Evolutionary conservation across 2,797 vertebrate genomes (phyloP).

Genomic region (Lerista edwardsae): DNA sequence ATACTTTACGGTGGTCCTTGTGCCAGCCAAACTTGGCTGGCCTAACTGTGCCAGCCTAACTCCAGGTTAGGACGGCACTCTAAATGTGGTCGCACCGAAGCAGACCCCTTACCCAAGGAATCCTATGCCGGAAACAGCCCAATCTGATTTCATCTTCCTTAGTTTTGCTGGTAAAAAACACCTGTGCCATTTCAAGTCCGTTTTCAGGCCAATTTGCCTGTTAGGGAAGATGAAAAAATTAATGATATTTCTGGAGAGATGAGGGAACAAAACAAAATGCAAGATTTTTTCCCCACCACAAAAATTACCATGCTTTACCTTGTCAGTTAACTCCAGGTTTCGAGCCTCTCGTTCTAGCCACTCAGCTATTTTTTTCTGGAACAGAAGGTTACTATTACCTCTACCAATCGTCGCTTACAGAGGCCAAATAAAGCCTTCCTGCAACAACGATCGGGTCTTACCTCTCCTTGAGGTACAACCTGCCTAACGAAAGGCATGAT

Average conservation of each 20-base stretch:
- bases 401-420: background rate
- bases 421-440: background rate
- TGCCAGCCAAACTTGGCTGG: too few species aligned
- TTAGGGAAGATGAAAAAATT: constrained; percentile 37
- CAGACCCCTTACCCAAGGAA: constrained; percentile 81
- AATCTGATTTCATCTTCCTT: constrained; percentile 74
- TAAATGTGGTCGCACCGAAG: background rate
- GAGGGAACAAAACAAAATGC: fast-evolving
- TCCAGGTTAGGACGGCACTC: too few species aligned
- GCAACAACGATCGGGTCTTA: constrained; percentile 52
- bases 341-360: constrained; percentile 92
- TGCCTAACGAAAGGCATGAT: constrained; percentile 89
- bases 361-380: constrained; percentile 87
- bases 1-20: too few species aligned
- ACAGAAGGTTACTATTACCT: background rate
- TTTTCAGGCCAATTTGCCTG: constrained; percentile 95
- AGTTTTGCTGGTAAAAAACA: constrained; percentile 79
- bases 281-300: background rate
- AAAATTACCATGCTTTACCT: constrained; percentile 78
- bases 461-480: constrained; percentile 88
- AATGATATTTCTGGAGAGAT: background rate
- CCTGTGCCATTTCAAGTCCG: constrained; percentile 88
- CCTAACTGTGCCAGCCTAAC: too few species aligned
- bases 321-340: constrained; percentile 93
- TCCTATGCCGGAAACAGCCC: constrained; percentile 82